Conservation (phyloP, 2,113 vertebrate species). For the Malurus alboscapulatus region DNA sequence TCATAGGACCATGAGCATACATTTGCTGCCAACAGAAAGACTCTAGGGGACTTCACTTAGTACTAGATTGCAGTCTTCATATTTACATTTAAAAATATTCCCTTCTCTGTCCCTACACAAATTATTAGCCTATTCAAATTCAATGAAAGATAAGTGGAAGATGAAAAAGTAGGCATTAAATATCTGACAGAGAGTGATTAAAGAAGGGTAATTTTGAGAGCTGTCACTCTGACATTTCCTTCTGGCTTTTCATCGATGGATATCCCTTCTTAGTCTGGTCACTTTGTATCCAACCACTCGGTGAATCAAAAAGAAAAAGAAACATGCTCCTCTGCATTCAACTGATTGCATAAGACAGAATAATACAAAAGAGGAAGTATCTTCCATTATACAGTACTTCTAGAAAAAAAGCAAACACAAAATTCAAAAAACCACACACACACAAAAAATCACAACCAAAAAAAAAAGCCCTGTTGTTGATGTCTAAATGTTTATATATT, state of each 20-base stretch:
- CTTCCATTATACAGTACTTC: background rate
- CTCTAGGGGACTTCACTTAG: background rate
- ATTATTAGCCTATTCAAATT: conserved; percentile 9
- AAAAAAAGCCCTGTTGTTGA: background rate
- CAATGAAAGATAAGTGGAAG: background rate
- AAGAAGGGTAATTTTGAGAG: background rate
- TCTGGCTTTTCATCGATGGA: background rate
- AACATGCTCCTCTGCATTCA: background rate
- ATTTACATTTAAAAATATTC: conserved; percentile 36
- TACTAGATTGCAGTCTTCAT: background rate
- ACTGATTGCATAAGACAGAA: background rate
- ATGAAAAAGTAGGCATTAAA: background rate
- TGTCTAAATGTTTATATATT: background rate
- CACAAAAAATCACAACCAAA: background rate
- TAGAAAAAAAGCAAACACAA: background rate
- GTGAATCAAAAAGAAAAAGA: background rate
- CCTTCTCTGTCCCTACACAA: conserved; percentile 10
- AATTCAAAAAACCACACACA: background rate
- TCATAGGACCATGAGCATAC: background rate
- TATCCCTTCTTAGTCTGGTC: background rate
- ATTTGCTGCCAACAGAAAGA: background rate
- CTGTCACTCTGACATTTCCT: background rate
- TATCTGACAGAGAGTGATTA: background rate
- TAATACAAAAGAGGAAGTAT: background rate
- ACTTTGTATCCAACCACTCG: background rate